Conservation (phyloP, 2,797 vertebrate species). For the Clangula hyemalis region DNA sequence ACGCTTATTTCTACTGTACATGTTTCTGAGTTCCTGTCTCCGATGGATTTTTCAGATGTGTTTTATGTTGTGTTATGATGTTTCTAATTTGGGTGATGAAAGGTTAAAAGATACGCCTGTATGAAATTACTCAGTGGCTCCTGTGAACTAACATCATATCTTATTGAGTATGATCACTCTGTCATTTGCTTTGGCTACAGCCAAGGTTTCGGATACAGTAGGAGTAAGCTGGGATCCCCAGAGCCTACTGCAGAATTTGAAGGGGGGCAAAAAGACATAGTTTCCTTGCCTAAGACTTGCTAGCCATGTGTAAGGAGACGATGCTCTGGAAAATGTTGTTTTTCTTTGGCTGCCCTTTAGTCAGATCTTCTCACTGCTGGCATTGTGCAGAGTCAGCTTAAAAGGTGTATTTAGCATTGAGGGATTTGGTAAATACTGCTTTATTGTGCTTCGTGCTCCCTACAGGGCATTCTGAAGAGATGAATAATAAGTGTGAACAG, state of each 20-base stretch:
- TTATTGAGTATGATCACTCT: constrained; percentile 54
- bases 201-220: constrained; percentile 58
- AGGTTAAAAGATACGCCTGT: constrained; percentile 56
- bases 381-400: constrained; percentile 63
- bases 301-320: constrained; percentile 44
- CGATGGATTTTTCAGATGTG: constrained; percentile 23
- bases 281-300: constrained; percentile 52
- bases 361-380: constrained; percentile 56
- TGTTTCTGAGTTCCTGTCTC: constrained; percentile 27
- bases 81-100: constrained; percentile 62
- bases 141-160: constrained; percentile 29
- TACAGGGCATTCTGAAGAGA: constrained; percentile 73
- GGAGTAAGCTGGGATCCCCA: constrained; percentile 8
- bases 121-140: constrained; percentile 47
- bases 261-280: neutral
- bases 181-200: constrained; percentile 62
- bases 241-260: constrained; percentile 34
- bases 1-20: neutral
- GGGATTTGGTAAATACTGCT: constrained; percentile 65
- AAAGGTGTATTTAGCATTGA: constrained; percentile 71
- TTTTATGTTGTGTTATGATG: constrained; percentile 61
- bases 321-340: constrained; percentile 66
- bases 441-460: constrained; percentile 59
- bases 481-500: constrained; percentile 76
- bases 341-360: constrained; percentile 70